A percentile compares a stretch with the other conserved stretches of the same genome.
phyloP scores from a whole-genome alignment of 2,888 invertebrate species.

The Nasonovia ribisnigri region DNA sequence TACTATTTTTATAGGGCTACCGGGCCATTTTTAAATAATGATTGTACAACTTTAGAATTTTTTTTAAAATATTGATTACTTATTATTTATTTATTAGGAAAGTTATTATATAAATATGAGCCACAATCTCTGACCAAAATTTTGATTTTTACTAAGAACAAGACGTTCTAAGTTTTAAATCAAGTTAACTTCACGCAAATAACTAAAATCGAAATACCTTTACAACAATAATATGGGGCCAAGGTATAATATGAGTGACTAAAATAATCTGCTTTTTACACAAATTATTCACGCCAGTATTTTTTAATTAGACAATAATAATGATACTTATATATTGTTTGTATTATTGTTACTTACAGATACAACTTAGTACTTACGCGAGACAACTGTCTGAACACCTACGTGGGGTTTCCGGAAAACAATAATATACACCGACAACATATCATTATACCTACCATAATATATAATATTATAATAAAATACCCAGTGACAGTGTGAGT shows the following conservation, averaged over 20 bases:
- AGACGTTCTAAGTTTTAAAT: background rate
- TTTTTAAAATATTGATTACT: background rate
- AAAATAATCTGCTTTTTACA: background rate
- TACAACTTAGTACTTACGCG: background rate
- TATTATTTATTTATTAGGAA: background rate
- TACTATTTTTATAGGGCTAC: background rate
- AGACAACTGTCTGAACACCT: background rate
- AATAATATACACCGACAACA: background rate
- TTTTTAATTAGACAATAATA: background rate
- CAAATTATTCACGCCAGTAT: background rate
- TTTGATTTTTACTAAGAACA: background rate
- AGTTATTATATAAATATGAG: background rate
- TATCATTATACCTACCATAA: too few species aligned
- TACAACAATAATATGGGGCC: background rate
- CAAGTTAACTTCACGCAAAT: background rate
- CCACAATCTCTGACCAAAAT: background rate
- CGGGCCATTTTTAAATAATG: background rate
- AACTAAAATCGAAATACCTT: background rate
- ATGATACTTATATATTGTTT: background rate
- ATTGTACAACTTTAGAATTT: background rate
- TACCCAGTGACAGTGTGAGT: background rate
- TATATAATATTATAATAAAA: background rate
- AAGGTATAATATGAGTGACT: background rate
- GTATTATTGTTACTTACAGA: background rate
- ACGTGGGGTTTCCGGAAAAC: background rate